Conservation (phyloP, 2,797 vertebrate genomes). For the Gallirallus australis region DNA sequence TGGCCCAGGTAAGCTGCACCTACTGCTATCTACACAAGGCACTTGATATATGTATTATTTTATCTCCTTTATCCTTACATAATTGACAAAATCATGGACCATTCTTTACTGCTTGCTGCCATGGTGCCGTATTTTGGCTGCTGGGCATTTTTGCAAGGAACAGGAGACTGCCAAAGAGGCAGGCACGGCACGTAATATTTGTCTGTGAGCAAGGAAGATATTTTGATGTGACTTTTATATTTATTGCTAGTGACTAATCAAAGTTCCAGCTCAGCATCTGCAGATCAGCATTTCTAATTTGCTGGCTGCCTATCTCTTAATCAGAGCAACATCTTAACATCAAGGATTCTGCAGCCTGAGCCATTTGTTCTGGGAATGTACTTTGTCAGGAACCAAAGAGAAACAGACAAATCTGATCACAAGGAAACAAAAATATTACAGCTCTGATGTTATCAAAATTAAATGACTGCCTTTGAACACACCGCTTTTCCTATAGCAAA, state of each 20-base stretch:
- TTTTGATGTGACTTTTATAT: slow-evolving; percentile 47
- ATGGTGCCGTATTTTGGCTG: neutral
- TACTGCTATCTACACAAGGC: neutral
- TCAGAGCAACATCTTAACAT: neutral
- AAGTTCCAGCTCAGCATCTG: slow-evolving; percentile 7
- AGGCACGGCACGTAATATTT: slow-evolving; percentile 35
- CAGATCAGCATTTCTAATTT: slow-evolving; percentile 51
- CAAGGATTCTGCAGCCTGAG: neutral
- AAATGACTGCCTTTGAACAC: slow-evolving; percentile 15
- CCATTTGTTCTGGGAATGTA: neutral
- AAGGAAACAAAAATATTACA: neutral
- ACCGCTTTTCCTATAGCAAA: neutral
- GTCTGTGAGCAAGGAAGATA: slow-evolving; percentile 14
- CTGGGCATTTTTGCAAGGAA: neutral
- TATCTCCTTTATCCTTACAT: neutral
- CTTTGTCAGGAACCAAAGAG: neutral
- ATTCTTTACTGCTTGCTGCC: neutral
- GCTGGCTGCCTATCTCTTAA: neutral
- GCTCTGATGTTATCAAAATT: neutral
- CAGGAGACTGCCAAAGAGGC: neutral
- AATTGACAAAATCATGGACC: neutral
- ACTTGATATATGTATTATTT: neutral
- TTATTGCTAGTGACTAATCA: slow-evolving; percentile 57
- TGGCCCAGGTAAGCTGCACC: neutral
- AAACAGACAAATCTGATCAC: neutral